A percentile compares a stretch with the other conserved stretches of the same genome.
These are phyloP conservation scores for Xanthorhoe spadicearia DNA, from an alignment of 2,888 invertebrate species.

Conservation along the genomic window DNA sequence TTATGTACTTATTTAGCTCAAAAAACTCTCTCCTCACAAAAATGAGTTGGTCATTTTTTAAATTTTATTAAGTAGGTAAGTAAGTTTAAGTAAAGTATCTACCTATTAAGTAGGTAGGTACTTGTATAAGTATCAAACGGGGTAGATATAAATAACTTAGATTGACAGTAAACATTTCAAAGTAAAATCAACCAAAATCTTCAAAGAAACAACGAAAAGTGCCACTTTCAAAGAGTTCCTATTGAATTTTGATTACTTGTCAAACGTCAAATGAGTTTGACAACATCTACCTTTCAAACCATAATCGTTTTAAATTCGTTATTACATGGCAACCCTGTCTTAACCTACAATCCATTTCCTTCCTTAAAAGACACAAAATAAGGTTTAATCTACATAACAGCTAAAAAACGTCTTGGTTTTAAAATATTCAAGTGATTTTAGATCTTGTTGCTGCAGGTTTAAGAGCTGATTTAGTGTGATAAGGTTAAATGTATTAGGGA, in stretches of 20 bases:
- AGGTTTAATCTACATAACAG: slow-evolving; percentile 10
- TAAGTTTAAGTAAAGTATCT: no score
- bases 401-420: background rate
- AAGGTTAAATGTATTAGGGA: slow-evolving; percentile 16
- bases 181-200: background rate
- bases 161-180: no score
- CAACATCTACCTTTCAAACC: slow-evolving; percentile 17
- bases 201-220: background rate
- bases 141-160: no score
- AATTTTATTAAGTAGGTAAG: no score
- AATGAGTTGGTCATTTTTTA: no score
- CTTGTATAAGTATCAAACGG: no score
- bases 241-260: slow-evolving; percentile 25
- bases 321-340: slow-evolving; percentile 3
- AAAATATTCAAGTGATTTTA: background rate
- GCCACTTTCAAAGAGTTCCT: slow-evolving; percentile 3
- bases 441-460: background rate
- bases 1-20: no score
- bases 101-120: no score
- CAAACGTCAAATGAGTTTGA: slow-evolving; percentile 25
- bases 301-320: slow-evolving; percentile 28
- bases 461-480: slow-evolving; percentile 3
- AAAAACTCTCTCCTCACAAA: no score
- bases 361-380: background rate
- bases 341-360: background rate